Percentiles rank a stretch among this genome's conserved stretches.
Conservation (phyloP, 2,888 invertebrate species). For the Patella pellucida region DNA sequence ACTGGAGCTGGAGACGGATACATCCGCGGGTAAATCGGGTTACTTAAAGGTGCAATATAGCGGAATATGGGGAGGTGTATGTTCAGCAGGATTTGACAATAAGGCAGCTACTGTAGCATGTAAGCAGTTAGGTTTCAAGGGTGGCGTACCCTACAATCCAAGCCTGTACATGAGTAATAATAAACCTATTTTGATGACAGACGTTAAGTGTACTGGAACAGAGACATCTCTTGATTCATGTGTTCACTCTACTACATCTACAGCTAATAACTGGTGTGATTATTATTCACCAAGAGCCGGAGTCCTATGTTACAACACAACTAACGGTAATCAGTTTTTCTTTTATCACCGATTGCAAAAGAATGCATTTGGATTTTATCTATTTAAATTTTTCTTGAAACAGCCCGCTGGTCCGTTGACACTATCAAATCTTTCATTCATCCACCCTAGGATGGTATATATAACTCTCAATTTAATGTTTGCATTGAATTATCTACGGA, state of each 20-base stretch:
- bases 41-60: slow-evolving; percentile 22
- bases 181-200: slow-evolving; percentile 40
- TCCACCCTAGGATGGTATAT: no score
- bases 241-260: slow-evolving; percentile 26
- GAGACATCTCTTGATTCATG: slow-evolving; percentile 40
- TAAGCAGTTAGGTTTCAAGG: slow-evolving; percentile 27
- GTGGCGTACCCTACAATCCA: slow-evolving; percentile 27
- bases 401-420: no score
- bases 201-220: slow-evolving; percentile 38
- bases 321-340: slow-evolving; percentile 28
- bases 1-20: slow-evolving; percentile 40
- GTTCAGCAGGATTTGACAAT: slow-evolving; percentile 23
- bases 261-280: slow-evolving; percentile 41
- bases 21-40: slow-evolving; percentile 16
- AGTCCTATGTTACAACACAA: slow-evolving; percentile 57
- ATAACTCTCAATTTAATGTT: no score
- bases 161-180: slow-evolving; percentile 19
- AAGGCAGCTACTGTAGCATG: slow-evolving; percentile 32
- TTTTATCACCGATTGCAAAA: no score
- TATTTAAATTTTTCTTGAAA: no score
- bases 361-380: no score
- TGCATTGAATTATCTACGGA: no score
- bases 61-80: slow-evolving; percentile 28
- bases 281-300: slow-evolving; percentile 55
- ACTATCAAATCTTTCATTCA: no score